A percentile compares a stretch with the other conserved stretches of the same genome.
phyloP scores from a whole-genome alignment of 2,113 vertebrate genomes.

The Platichthys flesus region DNA sequence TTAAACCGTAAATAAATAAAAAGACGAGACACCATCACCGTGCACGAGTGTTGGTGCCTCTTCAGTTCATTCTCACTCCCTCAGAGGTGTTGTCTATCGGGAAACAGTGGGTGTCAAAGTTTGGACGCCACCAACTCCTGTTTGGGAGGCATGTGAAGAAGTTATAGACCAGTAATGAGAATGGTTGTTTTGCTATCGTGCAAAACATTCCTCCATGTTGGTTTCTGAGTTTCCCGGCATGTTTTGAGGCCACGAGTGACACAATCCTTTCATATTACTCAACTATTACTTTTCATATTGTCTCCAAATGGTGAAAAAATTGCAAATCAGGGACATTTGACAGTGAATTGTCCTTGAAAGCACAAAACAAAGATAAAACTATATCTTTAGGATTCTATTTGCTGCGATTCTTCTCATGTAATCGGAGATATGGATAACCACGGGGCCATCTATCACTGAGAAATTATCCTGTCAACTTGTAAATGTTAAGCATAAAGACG shows the following conservation, averaged over 20 bases:
- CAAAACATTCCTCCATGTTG: neutral
- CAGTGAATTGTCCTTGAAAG: neutral
- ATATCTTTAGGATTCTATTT: neutral
- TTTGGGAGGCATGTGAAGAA: no score
- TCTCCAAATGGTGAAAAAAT: neutral
- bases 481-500: neutral
- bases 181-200: neutral
- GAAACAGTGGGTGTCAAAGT: no score
- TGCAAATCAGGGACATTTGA: neutral
- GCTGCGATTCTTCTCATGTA: neutral
- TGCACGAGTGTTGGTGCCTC: neutral
- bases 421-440: neutral
- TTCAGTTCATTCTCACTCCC: neutral
- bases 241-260: neutral
- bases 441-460: neutral
- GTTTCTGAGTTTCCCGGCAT: no score
- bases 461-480: neutral
- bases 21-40: slow-evolving; percentile 2
- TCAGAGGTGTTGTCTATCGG: no score
- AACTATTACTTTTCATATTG: neutral
- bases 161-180: neutral
- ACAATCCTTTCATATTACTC: neutral
- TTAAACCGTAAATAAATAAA: neutral
- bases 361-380: neutral
- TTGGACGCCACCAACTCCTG: no score